Evolutionary conservation across 1,140 invertebrate genomes (phyloP), one percentile per base, ranked within the genome.

Genomic region (Rhysida immarginata): DNA sequence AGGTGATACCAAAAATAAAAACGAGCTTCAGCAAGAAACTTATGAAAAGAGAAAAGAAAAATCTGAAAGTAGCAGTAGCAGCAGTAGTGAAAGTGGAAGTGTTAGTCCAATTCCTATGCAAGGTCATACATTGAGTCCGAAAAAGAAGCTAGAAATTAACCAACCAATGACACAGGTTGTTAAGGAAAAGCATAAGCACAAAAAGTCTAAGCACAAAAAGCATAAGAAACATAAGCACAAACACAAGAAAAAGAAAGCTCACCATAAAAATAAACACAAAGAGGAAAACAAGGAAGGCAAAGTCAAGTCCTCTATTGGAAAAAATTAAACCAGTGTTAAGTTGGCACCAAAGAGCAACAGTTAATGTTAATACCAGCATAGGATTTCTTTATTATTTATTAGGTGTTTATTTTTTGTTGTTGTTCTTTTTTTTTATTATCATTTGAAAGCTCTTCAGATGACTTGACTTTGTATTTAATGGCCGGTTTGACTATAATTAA

Each of bases 191-290:
- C 49, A 43, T 24, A 56, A 56, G 21, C 45, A 49, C 48, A 56
- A 56, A 35, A 56, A 56, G 21, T n/a, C 18, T 2, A 56, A 56
- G 51, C 55, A 56, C 35, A 56, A 56, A 46, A 56, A 56, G 26
- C 55, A 56, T 43, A 49, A 50, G 46, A 56, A 56, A 49, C 55
- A 56, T 26, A 56, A 56, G 55, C 55, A 56, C 26, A 56, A 56
- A 26, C 55, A 56, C 46, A 56, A 56, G 55, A 56, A 56, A 46
- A 56, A 49, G 45, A 56, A 56, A 26, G 51, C n/a, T 11, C 14
- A 26, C 20, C 21, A 55, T 14, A 46, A 55, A 46, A 20, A 3
- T 13, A 46, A 46, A 20, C 44, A 46, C 18, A 46, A 46, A 23
- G 44, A 46, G 8, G 44, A 35, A 5, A 35, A 8, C 29, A 35